phyloP scores from a whole-genome alignment of 2,113 vertebrate genomes.

The Illadopsis cleaveri region DNA sequence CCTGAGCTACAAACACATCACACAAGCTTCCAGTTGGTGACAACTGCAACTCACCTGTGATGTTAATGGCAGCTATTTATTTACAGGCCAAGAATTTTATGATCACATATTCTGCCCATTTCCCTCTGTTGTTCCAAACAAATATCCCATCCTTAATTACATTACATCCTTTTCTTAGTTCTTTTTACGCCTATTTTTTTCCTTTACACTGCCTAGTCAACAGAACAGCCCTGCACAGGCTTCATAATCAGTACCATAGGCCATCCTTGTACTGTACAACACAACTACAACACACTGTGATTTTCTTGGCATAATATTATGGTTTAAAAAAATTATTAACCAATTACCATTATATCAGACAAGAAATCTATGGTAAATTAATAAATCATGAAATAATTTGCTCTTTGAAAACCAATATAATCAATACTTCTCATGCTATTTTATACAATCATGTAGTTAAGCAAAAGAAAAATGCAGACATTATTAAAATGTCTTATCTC shows the following conservation, averaged over 20 bases:
- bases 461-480: constrained; percentile 3
- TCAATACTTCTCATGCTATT: background rate
- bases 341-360: background rate
- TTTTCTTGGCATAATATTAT: background rate
- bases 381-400: constrained; percentile 24
- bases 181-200: background rate
- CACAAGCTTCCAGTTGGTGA: constrained; percentile 1
- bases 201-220: background rate
- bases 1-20: background rate
- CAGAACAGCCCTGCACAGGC: background rate
- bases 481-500: background rate
- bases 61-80: background rate
- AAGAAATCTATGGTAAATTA: background rate
- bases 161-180: background rate
- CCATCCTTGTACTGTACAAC: background rate
- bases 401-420: constrained; percentile 11
- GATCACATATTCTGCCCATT: background rate
- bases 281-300: background rate
- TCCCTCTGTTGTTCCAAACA: background rate
- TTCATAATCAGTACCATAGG: background rate
- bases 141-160: background rate
- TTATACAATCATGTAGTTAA: background rate
- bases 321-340: background rate
- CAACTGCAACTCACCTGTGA: background rate
- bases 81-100: background rate